Conservation (phyloP, 2,888 invertebrate species). For the Antheraea assamensis region DNA sequence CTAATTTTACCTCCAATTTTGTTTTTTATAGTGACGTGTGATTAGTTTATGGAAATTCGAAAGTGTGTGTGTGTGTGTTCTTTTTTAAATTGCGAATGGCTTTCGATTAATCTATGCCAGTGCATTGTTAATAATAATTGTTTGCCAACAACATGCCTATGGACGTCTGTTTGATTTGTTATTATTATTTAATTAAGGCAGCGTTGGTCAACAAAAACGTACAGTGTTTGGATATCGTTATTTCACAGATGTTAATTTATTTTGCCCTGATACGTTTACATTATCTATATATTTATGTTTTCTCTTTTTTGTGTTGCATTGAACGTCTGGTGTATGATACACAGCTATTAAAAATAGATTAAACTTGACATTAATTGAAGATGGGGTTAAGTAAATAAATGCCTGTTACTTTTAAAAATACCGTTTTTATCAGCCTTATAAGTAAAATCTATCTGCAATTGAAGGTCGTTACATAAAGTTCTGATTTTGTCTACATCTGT, state of each 20-base stretch:
- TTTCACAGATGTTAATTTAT: not conserved
- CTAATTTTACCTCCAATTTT: slow-evolving; percentile 28
- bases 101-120: slow-evolving; percentile 27
- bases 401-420: not conserved
- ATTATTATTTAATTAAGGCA: slow-evolving; percentile 30
- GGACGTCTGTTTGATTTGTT: slow-evolving; percentile 31
- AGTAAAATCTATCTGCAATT: slow-evolving; percentile 4
- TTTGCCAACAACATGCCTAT: slow-evolving; percentile 30
- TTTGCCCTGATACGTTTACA: not conserved
- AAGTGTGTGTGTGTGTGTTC: slow-evolving; percentile 25
- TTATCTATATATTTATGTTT: not conserved
- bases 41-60: slow-evolving; percentile 26
- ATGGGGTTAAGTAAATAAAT: not conserved
- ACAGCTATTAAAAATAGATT: not conserved
- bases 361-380: not conserved
- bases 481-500: not conserved
- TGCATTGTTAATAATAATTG: slow-evolving; percentile 27
- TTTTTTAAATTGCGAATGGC: slow-evolving; percentile 31
- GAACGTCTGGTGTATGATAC: not conserved
- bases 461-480: not conserved
- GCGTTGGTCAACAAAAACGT: slow-evolving; percentile 18
- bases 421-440: not conserved
- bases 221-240: slow-evolving; percentile 20
- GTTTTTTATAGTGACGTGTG: slow-evolving; percentile 39
- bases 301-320: not conserved